Conservation (phyloP, 2,113 vertebrate genomes). For the Protobothrops flavoviridis region DNA sequence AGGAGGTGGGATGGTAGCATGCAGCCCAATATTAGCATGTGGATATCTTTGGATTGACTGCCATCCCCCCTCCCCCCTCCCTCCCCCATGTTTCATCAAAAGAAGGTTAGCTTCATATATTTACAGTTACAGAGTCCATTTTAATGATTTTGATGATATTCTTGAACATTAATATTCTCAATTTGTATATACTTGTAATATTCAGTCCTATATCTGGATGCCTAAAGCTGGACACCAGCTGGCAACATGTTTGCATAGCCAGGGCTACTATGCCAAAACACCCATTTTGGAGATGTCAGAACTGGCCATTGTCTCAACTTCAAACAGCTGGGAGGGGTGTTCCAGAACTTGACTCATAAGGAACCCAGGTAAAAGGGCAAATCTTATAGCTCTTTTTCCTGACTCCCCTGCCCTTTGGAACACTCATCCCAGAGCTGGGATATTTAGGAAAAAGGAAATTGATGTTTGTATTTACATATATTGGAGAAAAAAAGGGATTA, state of each 20-base stretch:
- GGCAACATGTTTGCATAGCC: not conserved
- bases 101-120: not conserved
- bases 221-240: not conserved
- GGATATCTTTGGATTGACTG: not conserved
- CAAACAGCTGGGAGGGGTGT: not conserved
- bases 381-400: not conserved
- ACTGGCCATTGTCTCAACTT: not conserved
- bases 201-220: not conserved
- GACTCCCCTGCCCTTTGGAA: not conserved
- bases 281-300: not conserved
- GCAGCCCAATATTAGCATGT: not conserved
- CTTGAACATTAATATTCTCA: not conserved
- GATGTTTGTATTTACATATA: not conserved
- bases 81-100: not conserved
- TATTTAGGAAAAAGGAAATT: too few relatives aligned
- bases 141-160: not conserved
- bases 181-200: not conserved
- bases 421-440: too few relatives aligned
- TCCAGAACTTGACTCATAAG: not conserved
- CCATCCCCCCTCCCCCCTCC: not conserved
- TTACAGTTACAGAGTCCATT: not conserved
- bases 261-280: too few relatives aligned
- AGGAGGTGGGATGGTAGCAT: not conserved
- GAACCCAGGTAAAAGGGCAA: not conserved
- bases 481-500: not conserved